These are phyloP conservation scores for Collichthys lucidus DNA, from an alignment of 2,113 vertebrate species.

Conservation along the genomic window DNA sequence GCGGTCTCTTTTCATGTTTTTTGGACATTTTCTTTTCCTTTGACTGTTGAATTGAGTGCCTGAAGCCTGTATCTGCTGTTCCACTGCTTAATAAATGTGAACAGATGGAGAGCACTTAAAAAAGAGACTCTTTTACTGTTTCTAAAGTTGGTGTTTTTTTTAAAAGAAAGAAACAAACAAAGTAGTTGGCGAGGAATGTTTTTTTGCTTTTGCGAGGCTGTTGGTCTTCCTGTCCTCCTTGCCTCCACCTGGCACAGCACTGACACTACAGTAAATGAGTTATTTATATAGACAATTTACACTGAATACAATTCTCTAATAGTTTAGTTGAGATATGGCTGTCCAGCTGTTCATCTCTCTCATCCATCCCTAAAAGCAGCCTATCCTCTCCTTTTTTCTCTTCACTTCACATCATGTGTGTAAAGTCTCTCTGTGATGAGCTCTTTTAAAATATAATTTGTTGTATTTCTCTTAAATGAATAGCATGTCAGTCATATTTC, in stretches of 20 bases:
- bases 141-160: not conserved
- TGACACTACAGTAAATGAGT: not conserved
- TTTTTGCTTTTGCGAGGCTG: not conserved
- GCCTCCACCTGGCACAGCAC: not conserved
- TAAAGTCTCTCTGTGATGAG: not conserved
- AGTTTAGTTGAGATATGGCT: not conserved
- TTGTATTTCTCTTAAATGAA: not conserved
- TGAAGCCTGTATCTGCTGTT: constrained; percentile 30
- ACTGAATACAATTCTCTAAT: constrained; percentile 7
- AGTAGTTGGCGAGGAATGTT: not conserved
- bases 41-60: constrained; percentile 34
- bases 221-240: not conserved
- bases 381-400: not conserved
- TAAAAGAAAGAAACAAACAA: not conserved
- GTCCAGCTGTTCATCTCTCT: not conserved
- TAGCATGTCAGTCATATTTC: not conserved
- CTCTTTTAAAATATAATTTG: not conserved
- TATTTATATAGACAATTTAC: constrained; percentile 4
- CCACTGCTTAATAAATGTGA: constrained; percentile 9
- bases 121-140: not conserved
- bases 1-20: not conserved
- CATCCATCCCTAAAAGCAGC: not conserved
- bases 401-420: not conserved
- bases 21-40: constrained; percentile 35
- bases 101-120: constrained; percentile 34